Percentiles rank a stretch among this genome's conserved stretches.
Evolutionary conservation across 1,140 invertebrate species (phyloP).

Genomic region (Microplitis demolitor): DNA sequence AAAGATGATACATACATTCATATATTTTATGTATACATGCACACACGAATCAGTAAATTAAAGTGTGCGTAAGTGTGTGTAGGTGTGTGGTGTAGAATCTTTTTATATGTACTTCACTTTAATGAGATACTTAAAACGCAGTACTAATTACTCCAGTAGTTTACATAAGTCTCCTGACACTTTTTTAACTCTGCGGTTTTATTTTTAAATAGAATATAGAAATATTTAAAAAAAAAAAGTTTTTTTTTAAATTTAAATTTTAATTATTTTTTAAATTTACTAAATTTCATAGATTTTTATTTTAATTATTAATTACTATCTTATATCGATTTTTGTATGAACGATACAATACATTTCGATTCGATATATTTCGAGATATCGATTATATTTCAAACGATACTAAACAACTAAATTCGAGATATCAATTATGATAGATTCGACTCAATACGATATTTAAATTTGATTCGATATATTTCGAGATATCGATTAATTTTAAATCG

Average conservation of each 20-base stretch:
- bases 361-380: no score
- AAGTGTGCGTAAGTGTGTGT: not conserved
- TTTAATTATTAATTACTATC: no score
- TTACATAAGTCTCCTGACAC: not conserved
- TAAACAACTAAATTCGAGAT: no score
- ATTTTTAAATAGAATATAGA: not conserved
- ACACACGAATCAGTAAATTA: not conserved
- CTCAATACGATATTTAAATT: no score
- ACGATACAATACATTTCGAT: no score
- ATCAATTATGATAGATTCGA: no score
- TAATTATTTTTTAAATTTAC: not conserved
- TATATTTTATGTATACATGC: not conserved
- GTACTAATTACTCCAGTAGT: constrained; percentile 42
- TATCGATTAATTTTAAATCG: no score
- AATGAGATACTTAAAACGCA: constrained; percentile 45
- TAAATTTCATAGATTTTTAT: no score
- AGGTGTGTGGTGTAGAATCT: constrained; percentile 29
- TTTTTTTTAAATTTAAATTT: not conserved
- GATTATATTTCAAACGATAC: no score
- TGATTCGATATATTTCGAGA: no score
- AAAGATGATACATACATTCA: not conserved
- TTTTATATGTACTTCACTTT: constrained; percentile 35
- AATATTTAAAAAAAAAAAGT: not conserved
- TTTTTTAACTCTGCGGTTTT: not conserved
- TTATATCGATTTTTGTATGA: no score